Evolutionary conservation across 1,140 invertebrate genomes (phyloP), one percentile per base, ranked within the genome.

Genomic region (Sarcophaga bullata): DNA sequence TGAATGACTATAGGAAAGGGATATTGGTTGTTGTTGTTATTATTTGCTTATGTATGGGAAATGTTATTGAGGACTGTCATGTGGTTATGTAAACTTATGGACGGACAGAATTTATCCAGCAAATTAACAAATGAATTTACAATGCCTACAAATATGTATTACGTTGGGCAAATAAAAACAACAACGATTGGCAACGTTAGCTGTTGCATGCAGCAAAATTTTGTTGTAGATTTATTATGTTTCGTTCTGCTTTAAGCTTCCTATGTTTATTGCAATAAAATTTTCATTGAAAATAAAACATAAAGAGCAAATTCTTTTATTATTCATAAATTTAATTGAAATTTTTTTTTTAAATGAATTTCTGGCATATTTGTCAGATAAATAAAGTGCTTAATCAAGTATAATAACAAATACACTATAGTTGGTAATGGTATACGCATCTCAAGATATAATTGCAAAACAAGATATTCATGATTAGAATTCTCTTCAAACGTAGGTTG

Each of bases 101-200:
- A 37, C 25, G 9, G 62, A 68, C 62, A 4, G 25, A 37, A 68
- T 68, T 68, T 68, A 19, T 17, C 62, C 17, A 68, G 62, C 62
- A 68, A 68, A 68, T 68, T 68, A 68, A 68, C 62, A 68, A 68
- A 68, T 68, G 62, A 68, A 68, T 68, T 68, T 68, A 68, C 62
- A 25, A 68, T 68, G 62, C 62, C 62, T 68, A 68, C 62, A 68
- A 68, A 68, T 68, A n/a, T n/a, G n/a, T n/a, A 68, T 68, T 37
- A 37, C 17, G 62, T 7, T 68, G 62, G n/a, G 62, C 8, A 68
- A 68, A 68, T 19, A 68, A 68, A 25, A 58, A 58, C 15, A 58
- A 58, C 15, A 58, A 37, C 25, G 25, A 2, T 37, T 37, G 25
- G 4, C 4, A 37, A 37, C 25, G 25, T 37, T 37, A 37, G 25